Conservation (phyloP, 2,888 invertebrate genomes). For the Pachydiplax longipennis region DNA sequence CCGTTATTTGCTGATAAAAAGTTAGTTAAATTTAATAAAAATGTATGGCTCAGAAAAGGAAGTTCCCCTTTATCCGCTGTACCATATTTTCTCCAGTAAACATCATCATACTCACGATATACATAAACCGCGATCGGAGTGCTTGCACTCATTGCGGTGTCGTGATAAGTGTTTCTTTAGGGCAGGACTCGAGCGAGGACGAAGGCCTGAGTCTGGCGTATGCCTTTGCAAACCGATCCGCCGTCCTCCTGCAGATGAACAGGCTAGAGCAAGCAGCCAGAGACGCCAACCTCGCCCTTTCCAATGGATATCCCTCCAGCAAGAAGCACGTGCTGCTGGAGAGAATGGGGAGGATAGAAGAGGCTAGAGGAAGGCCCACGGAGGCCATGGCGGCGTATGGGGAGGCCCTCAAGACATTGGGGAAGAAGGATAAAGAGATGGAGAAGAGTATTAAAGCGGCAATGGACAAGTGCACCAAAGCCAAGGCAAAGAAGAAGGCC, state of each 20-base stretch:
- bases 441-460: not conserved
- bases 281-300: slow-evolving; percentile 70
- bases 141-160: no score
- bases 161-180: no score
- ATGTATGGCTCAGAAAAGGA: no score
- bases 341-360: slow-evolving; percentile 74
- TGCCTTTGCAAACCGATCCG: slow-evolving; percentile 72
- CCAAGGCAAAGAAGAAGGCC: not conserved
- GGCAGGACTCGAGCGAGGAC: slow-evolving; percentile 61
- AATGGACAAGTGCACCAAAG: not conserved
- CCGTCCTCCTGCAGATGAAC: slow-evolving; percentile 67
- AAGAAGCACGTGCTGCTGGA: slow-evolving; percentile 73
- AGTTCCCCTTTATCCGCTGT: no score
- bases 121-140: no score
- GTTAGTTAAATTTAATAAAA: no score
- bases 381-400: slow-evolving; percentile 72
- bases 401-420: slow-evolving; percentile 68
- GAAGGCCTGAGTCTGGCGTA: slow-evolving; percentile 70
- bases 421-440: slow-evolving; percentile 58
- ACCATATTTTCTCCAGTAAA: no score
- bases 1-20: no score
- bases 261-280: slow-evolving; percentile 69
- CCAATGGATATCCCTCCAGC: slow-evolving; percentile 52
- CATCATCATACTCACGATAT: no score
- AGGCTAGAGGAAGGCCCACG: slow-evolving; percentile 67